These are phyloP conservation scores for Meiosimyza platycephala DNA, from an alignment of 2,888 invertebrate species.

Conservation along the genomic window DNA sequence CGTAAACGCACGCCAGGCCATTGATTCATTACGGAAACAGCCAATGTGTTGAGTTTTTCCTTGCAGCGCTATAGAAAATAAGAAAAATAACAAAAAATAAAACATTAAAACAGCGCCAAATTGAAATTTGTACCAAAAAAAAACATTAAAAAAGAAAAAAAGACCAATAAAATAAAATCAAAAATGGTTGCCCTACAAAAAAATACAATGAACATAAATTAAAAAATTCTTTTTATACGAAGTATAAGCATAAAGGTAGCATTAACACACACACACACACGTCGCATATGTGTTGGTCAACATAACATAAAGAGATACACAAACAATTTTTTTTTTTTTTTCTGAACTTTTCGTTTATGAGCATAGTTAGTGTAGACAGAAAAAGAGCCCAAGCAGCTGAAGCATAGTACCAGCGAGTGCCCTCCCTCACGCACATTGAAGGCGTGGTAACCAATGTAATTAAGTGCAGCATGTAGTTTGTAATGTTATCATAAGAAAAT, in stretches of 20 bases:
- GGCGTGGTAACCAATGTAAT: conserved; percentile 50
- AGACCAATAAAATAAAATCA: not conserved
- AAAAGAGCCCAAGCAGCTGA: conserved; percentile 5
- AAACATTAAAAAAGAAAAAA: not conserved
- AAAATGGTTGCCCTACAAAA: conserved; percentile 16
- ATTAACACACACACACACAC: conserved; percentile 7
- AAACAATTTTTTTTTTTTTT: not conserved
- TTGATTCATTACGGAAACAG: conserved; percentile 97
- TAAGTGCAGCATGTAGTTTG: not conserved
- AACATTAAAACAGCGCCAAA: conserved; percentile 4
- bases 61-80: conserved; percentile 86
- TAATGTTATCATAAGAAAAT: not conserved
- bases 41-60: conserved; percentile 93
- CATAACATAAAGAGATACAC: not conserved
- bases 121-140: not conserved
- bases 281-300: not conserved
- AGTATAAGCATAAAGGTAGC: too few relatives aligned
- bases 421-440: conserved; percentile 41
- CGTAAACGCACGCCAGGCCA: conserved; percentile 95
- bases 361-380: too few relatives aligned
- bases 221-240: not conserved
- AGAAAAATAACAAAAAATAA: conserved; percentile 17
- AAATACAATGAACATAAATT: conserved; percentile 8
- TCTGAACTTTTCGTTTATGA: not conserved
- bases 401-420: conserved; percentile 9